phyloP scores from a whole-genome alignment of 2,113 vertebrate genomes.

The Pipa parva region DNA sequence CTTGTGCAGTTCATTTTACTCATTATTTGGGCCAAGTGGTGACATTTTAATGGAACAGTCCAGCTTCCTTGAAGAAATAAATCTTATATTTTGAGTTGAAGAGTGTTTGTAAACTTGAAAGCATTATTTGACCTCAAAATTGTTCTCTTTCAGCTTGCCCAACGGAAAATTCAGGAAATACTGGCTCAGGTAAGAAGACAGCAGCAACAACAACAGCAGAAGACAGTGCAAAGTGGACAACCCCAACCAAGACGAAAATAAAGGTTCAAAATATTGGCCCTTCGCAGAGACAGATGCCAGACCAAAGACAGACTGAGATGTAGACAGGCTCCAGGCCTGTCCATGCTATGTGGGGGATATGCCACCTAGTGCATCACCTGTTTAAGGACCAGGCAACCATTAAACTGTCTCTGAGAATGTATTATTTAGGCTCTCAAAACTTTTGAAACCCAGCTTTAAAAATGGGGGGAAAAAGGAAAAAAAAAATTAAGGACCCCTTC shows the following conservation, averaged over 20 bases:
- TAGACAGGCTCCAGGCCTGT: conserved; percentile 63
- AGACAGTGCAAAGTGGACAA: conserved; percentile 73
- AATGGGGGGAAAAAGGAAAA: conserved; percentile 41
- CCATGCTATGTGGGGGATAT: conserved; percentile 66
- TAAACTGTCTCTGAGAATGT: conserved; percentile 85
- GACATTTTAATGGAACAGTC: too few relatives aligned
- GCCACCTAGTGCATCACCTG: conserved; percentile 72
- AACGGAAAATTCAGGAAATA: conserved; percentile 98
- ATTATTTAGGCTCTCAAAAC: conserved; percentile 81
- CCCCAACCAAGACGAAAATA: conserved; percentile 86
- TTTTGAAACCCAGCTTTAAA: conserved; percentile 83
- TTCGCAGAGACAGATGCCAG: conserved; percentile 74
- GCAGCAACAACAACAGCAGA: conserved; percentile 78
- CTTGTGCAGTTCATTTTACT: too few relatives aligned
- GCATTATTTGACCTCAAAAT: too few relatives aligned
- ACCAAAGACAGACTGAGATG: conserved; percentile 80
- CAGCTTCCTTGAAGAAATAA: too few relatives aligned
- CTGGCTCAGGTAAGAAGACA: conserved; percentile 95
- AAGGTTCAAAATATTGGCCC: conserved; percentile 68
- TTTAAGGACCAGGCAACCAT: conserved; percentile 76
- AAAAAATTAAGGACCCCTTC: conserved; percentile 57
- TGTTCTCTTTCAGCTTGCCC: conserved; percentile 96
- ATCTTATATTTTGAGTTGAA: too few relatives aligned
- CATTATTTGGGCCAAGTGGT: too few relatives aligned
- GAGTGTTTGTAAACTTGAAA: too few relatives aligned